These are phyloP conservation scores for Agonopterix alstromeriana DNA, from an alignment of 2,888 invertebrate species.

Conservation along the genomic window DNA sequence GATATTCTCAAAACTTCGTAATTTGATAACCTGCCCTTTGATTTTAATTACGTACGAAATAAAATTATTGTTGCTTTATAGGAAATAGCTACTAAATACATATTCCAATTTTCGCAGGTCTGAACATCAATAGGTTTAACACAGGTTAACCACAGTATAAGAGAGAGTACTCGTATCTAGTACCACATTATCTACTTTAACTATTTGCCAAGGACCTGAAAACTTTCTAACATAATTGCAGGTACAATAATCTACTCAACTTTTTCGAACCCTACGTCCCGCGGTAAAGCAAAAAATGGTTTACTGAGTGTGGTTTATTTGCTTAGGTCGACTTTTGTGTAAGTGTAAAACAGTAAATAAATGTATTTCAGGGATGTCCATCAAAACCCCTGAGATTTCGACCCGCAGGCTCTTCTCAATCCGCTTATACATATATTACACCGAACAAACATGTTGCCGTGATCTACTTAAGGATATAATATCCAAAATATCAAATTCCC, in stretches of 20 bases:
- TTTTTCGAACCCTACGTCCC: too few species aligned
- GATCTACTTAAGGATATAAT: constrained; percentile 13
- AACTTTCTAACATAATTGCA: too few species aligned
- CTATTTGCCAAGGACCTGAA: too few species aligned
- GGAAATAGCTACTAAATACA: too few species aligned
- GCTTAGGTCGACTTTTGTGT: constrained; percentile 14
- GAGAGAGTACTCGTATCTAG: too few species aligned
- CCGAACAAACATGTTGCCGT: constrained; percentile 17
- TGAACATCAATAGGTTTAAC: too few species aligned
- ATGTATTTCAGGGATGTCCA: constrained; percentile 15
- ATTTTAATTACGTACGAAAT: not conserved
- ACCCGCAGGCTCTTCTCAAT: constrained; percentile 18
- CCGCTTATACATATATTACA: constrained; percentile 26
- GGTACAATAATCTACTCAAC: too few species aligned
- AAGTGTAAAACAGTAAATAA: constrained; percentile 20
- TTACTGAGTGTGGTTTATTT: constrained; percentile 7
- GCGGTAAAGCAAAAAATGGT: not conserved
- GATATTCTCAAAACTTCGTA: not conserved
- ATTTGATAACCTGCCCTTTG: not conserved
- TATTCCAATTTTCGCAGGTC: too few species aligned
- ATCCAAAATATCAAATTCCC: too few species aligned
- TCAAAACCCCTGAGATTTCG: constrained; percentile 16
- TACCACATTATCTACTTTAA: too few species aligned
- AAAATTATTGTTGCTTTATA: too few species aligned
- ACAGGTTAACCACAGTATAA: too few species aligned